phyloP scores from a whole-genome alignment of 2,888 invertebrate genomes.

The Aradus depressus region DNA sequence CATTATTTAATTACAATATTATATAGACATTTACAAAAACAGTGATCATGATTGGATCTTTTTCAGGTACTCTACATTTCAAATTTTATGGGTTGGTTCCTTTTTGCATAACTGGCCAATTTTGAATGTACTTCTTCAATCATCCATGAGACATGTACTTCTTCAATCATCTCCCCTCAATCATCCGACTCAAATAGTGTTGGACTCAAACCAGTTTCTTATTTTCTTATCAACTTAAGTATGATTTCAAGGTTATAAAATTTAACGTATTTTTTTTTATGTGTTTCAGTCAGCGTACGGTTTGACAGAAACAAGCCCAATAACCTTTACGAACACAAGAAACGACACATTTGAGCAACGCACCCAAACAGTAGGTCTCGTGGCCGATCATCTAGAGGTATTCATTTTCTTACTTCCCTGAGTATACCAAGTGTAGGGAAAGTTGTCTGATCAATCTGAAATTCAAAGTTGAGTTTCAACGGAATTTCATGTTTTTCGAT shows the following conservation, averaged over 20 bases:
- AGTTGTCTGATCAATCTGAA: background rate
- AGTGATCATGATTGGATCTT: too few species aligned
- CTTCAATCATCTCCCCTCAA: too few species aligned
- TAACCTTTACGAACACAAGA: constrained; percentile 41
- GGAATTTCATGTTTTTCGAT: background rate
- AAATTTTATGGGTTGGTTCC: too few species aligned
- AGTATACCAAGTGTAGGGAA: background rate
- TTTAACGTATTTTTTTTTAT: constrained; percentile 4
- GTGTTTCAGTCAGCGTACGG: constrained; percentile 44
- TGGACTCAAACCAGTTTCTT: too few species aligned
- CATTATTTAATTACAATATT: too few species aligned
- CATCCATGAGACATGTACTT: too few species aligned
- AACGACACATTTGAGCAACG: constrained; percentile 40
- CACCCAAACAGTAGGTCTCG: constrained; percentile 43
- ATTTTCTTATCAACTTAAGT: too few species aligned
- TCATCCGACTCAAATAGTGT: too few species aligned
- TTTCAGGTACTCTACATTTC: too few species aligned
- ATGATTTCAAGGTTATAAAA: background rate
- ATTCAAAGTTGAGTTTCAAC: background rate
- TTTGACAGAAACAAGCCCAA: constrained; percentile 49
- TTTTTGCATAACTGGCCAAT: too few species aligned
- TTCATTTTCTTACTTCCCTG: background rate
- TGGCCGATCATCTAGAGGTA: constrained; percentile 44
- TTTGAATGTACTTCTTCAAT: too few species aligned
- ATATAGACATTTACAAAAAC: too few species aligned